Evolutionary conservation across 2,113 vertebrate genomes (phyloP).

Genomic region (Chascanopsetta lugubris): DNA sequence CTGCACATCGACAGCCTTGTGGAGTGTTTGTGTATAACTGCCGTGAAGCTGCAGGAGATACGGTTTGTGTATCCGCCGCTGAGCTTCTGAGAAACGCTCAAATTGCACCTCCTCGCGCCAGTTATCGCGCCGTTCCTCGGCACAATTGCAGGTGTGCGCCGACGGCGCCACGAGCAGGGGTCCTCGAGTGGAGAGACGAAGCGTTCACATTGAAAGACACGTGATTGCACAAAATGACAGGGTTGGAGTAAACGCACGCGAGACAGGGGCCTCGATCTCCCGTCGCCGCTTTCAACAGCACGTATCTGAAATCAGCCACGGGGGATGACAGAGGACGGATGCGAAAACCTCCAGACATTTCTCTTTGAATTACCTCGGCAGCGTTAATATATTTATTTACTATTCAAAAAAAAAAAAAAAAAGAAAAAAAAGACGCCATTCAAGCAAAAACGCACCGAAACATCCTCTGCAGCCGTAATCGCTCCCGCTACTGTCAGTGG

Average conservation of each 20-base stretch:
- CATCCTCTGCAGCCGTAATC: neutral
- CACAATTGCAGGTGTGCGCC: no score
- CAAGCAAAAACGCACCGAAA: neutral
- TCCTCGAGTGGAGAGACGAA: constrained; percentile 14
- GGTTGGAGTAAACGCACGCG: neutral
- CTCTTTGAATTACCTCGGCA: neutral
- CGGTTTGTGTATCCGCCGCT: constrained; percentile 22
- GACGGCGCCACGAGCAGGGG: no score
- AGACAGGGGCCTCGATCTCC: no score
- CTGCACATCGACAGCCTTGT: constrained; percentile 12
- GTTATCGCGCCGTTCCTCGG: no score
- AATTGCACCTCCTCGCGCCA: constrained; percentile 26
- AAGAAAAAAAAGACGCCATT: neutral
- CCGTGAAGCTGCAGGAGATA: neutral
- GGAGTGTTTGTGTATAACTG: constrained; percentile 3
- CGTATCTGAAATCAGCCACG: constrained; percentile 14
- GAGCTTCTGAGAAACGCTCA: constrained; percentile 30
- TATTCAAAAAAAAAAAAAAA: constrained; percentile 9
- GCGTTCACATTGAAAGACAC: constrained; percentile 34
- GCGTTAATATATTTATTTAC: neutral
- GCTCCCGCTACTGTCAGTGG: neutral
- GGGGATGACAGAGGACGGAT: neutral
- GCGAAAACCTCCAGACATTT: neutral
- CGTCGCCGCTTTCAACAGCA: constrained; percentile 13
- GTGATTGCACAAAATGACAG: constrained; percentile 54